Percentiles rank a stretch among this genome's conserved stretches.
These are phyloP conservation scores for Branchinecta lindahli DNA, from an alignment of 1,140 invertebrate genomes.

Conservation along the genomic window DNA sequence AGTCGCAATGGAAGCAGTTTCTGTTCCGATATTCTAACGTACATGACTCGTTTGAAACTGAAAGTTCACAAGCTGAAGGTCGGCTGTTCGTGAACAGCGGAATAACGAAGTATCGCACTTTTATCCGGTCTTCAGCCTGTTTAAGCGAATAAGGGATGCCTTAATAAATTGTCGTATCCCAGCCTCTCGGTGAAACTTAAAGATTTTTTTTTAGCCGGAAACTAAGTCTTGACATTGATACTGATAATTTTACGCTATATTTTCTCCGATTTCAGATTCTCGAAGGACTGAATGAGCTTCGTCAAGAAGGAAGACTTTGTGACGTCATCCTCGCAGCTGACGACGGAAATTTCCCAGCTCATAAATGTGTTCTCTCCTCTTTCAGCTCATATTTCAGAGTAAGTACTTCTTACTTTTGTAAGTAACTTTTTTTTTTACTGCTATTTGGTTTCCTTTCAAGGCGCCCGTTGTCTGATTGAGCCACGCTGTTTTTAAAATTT, in stretches of 20 bases:
- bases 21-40: too few species aligned
- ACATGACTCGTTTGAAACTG: too few species aligned
- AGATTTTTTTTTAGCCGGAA: background rate
- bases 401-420: slow-evolving; percentile 17
- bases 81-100: too few species aligned
- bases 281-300: slow-evolving; percentile 37
- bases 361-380: slow-evolving; percentile 36
- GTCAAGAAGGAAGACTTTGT: slow-evolving; percentile 34
- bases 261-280: slow-evolving; percentile 30
- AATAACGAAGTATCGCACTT: too few species aligned
- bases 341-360: slow-evolving; percentile 34
- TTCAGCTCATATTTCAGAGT: slow-evolving; percentile 38
- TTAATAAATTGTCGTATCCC: background rate
- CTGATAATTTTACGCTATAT: background rate
- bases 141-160: background rate
- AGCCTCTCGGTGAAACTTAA: background rate
- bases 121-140: background rate
- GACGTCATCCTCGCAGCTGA: slow-evolving; percentile 36
- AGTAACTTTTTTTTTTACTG: slow-evolving; percentile 12
- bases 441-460: background rate
- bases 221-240: background rate
- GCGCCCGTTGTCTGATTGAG: too few species aligned
- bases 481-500: too few species aligned
- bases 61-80: too few species aligned
- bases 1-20: too few species aligned